These are phyloP conservation scores for Stenopsyche tienmushanensis DNA, from an alignment of 1,140 invertebrate species.

Conservation along the genomic window DNA sequence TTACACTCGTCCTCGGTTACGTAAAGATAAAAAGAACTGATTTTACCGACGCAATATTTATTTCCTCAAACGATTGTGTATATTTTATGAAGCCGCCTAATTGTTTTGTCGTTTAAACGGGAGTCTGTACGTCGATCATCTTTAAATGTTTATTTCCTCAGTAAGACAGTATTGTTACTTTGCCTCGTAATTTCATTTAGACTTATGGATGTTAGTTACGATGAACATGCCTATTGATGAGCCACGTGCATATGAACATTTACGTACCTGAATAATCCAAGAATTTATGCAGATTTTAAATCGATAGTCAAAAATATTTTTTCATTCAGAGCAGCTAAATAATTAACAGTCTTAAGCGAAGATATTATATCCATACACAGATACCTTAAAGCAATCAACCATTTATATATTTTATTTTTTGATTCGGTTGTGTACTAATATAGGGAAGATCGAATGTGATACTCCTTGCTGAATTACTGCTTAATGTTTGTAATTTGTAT, in stretches of 20 bases:
- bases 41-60: no score
- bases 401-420: neutral
- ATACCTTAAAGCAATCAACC: neutral
- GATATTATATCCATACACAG: neutral
- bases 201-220: no score
- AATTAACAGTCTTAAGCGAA: no score
- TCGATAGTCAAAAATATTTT: conserved; percentile 8
- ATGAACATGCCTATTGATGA: neutral
- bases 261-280: conserved; percentile 11
- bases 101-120: no score
- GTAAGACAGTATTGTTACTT: no score
- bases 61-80: no score
- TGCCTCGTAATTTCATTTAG: no score
- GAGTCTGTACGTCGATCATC: no score
- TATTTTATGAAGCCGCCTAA: no score
- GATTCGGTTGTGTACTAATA: neutral
- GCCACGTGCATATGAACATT: conserved; percentile 1
- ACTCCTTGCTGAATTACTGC: conserved; percentile 8
- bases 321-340: neutral
- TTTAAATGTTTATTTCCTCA: no score
- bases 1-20: neutral
- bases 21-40: no score
- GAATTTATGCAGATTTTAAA: conserved; percentile 8
- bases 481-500: conserved; percentile 14
- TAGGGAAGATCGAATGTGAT: neutral